Evolutionary conservation across 2,888 invertebrate species (phyloP).

Genomic region (Drosophila anomelani): DNA sequence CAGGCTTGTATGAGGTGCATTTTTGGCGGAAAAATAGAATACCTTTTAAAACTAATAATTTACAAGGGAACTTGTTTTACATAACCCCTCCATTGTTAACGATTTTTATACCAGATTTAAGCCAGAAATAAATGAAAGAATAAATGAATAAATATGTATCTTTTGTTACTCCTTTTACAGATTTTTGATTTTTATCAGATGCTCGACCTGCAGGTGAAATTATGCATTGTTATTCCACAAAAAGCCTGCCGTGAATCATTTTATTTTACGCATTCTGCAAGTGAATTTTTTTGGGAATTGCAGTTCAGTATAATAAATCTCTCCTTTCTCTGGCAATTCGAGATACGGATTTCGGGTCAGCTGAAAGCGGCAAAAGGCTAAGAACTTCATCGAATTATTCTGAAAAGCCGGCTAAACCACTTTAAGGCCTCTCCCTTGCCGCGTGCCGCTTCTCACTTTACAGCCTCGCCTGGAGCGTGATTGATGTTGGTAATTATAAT

Average conservation of each 20-base stretch:
- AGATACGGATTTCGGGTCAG: slow-evolving; percentile 25
- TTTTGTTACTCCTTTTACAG: neutral
- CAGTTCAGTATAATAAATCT: slow-evolving; percentile 17
- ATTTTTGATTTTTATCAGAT: neutral
- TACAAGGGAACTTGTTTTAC: too few relatives aligned
- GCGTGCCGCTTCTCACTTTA: neutral
- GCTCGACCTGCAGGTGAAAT: slow-evolving; percentile 9
- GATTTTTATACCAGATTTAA: neutral
- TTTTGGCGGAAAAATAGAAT: neutral
- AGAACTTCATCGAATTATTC: slow-evolving; percentile 14
- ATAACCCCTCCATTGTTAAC: too few relatives aligned
- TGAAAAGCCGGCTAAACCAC: slow-evolving; percentile 36
- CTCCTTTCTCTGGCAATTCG: slow-evolving; percentile 13
- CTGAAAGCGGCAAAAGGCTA: neutral
- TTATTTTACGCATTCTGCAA: slow-evolving; percentile 4
- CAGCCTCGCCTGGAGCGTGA: slow-evolving; percentile 1
- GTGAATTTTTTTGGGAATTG: slow-evolving; percentile 4
- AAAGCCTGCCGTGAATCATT: slow-evolving; percentile 15
- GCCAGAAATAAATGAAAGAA: neutral
- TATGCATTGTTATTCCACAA: slow-evolving; percentile 18
- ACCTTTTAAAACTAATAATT: too few relatives aligned
- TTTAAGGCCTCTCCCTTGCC: slow-evolving; percentile 1
- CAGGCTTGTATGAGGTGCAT: neutral
- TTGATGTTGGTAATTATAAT: slow-evolving; percentile 39
- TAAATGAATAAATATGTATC: neutral